Evolutionary conservation across 2,113 vertebrate genomes (phyloP).

Genomic region (Paraplagusia blochii): DNA sequence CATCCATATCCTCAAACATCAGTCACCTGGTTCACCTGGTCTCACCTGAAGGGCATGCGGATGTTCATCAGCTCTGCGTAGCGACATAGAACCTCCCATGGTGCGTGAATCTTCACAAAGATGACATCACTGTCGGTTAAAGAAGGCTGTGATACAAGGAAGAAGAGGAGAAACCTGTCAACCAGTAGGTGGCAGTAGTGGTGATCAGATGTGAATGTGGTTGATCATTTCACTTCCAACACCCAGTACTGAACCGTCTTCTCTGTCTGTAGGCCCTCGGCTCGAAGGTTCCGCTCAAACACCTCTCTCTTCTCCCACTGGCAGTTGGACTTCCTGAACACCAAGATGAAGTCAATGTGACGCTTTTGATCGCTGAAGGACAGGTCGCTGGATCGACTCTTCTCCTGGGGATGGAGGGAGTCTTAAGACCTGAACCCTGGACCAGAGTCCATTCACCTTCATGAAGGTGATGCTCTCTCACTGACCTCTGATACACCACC

Average conservation of each 20-base stretch:
- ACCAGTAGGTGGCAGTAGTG: neutral
- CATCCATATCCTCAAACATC: neutral
- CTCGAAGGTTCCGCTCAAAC: constrained; percentile 92
- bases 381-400: constrained; percentile 80
- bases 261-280: constrained; percentile 91
- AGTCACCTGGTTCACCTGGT: neutral
- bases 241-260: constrained; percentile 75
- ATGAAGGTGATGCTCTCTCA: neutral
- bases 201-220: too few relatives aligned
- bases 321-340: constrained; percentile 87
- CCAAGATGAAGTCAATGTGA: constrained; percentile 91
- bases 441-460: too few relatives aligned
- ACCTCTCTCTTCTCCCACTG: constrained; percentile 89
- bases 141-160: constrained; percentile 87
- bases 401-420: constrained; percentile 68
- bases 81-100: constrained; percentile 94
- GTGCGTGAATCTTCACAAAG: constrained; percentile 92
- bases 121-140: constrained; percentile 90
- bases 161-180: constrained; percentile 14
- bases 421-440: neutral
- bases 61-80: constrained; percentile 95
- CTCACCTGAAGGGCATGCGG: constrained; percentile 96
- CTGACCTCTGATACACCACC: constrained; percentile 81
- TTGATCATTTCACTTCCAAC: too few relatives aligned
- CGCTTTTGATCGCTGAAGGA: constrained; percentile 90